Evolutionary conservation across 2,113 vertebrate species (phyloP).

Genomic region (Apistogramma diplotaenia): DNA sequence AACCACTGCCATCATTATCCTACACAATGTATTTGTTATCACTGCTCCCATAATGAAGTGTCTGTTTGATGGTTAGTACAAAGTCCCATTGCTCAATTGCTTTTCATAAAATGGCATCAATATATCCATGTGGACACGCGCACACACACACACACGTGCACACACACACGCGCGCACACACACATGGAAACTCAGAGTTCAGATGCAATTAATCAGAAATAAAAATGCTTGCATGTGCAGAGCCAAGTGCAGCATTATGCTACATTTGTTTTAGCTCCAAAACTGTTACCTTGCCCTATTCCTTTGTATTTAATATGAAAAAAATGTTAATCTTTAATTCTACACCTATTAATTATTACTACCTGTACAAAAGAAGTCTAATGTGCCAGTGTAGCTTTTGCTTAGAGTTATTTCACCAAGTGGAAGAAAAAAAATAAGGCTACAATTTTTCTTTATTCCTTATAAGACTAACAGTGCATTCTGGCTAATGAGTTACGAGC

Average conservation of each 20-base stretch:
- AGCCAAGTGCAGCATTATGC: slow-evolving; percentile 16
- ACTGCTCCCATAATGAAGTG: slow-evolving; percentile 73
- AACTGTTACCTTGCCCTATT: slow-evolving; percentile 11
- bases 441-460: neutral
- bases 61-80: slow-evolving; percentile 72
- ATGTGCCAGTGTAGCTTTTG: neutral
- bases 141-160: neutral
- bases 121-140: slow-evolving; percentile 58
- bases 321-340: neutral
- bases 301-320: slow-evolving; percentile 5
- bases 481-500: neutral
- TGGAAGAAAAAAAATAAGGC: neutral
- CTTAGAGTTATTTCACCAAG: neutral
- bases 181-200: slow-evolving; percentile 32
- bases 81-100: slow-evolving; percentile 74
- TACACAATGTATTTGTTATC: slow-evolving; percentile 74
- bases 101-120: slow-evolving; percentile 71
- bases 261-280: slow-evolving; percentile 42
- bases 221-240: slow-evolving; percentile 35
- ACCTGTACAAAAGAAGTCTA: neutral
- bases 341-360: slow-evolving; percentile 4
- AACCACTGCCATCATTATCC: slow-evolving; percentile 74
- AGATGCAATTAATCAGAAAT: slow-evolving; percentile 62
- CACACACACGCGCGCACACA: slow-evolving; percentile 8
- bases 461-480: neutral